phyloP scores from a whole-genome alignment of 2,113 vertebrate species.

The Tautogolabrus adspersus region DNA sequence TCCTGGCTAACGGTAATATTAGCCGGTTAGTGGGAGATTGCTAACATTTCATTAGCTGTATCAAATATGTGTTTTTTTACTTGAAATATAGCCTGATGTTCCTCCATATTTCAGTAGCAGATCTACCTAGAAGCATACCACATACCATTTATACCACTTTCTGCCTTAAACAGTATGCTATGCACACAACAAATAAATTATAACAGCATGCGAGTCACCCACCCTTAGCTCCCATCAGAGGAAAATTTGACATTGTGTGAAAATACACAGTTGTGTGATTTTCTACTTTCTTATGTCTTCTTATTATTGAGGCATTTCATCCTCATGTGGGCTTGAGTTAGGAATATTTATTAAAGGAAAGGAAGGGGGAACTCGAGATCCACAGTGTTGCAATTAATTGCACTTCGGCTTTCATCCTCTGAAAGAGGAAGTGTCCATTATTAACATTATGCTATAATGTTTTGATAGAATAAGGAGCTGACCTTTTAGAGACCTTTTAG shows the following conservation, averaged over 20 bases:
- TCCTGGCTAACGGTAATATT: no score
- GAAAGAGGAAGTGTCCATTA: conserved; percentile 3
- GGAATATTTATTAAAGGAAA: background rate
- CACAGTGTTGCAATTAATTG: background rate
- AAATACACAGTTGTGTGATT: background rate
- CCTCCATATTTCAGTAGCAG: no score
- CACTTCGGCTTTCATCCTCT: background rate
- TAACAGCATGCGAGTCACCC: background rate
- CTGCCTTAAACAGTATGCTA: background rate
- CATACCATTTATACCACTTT: background rate
- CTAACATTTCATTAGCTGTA: no score
- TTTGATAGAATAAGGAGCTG: background rate
- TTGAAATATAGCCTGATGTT: no score
- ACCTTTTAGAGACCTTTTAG: background rate
- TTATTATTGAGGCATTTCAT: background rate
- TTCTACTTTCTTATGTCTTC: background rate
- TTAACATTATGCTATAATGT: background rate
- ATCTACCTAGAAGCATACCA: no score
- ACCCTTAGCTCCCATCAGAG: background rate
- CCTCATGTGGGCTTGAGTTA: background rate
- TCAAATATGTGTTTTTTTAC: no score
- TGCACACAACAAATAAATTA: background rate
- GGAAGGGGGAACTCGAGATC: background rate
- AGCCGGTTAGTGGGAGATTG: no score
- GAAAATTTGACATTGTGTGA: background rate